Conservation (phyloP, 2,113 vertebrate species). For the Zapornia atra region DNA sequence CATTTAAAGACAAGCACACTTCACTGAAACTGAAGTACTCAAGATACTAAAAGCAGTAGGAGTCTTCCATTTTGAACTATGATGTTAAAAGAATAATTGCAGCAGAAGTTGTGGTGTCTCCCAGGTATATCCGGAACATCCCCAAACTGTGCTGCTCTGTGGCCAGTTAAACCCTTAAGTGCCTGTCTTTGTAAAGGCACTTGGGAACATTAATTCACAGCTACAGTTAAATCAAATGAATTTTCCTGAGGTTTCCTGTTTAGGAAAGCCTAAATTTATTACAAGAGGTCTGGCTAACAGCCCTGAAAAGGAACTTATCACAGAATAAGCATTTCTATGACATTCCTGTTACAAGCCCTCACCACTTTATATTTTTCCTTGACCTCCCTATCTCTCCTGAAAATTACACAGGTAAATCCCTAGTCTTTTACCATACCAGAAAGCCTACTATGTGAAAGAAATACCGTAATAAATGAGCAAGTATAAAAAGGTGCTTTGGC, state of each 20-base stretch:
- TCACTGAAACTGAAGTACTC: background rate
- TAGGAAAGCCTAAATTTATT: constrained; percentile 23
- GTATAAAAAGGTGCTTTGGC: background rate
- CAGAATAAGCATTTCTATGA: background rate
- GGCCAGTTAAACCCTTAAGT: background rate
- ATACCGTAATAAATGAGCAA: background rate
- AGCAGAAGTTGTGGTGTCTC: background rate
- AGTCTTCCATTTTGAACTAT: background rate
- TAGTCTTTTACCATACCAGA: background rate
- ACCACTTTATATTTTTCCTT: background rate
- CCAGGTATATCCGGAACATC: background rate
- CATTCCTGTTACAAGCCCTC: background rate
- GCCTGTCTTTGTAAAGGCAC: background rate
- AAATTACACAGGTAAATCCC: constrained; percentile 5
- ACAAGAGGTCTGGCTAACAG: background rate
- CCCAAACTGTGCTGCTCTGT: background rate
- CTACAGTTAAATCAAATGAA: constrained; percentile 7
- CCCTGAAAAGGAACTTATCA: background rate
- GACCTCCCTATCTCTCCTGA: background rate
- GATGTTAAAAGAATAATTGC: background rate
- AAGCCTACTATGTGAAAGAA: background rate
- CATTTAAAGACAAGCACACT: background rate
- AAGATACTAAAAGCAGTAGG: background rate
- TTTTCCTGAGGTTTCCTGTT: constrained; percentile 43
- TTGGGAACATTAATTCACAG: background rate